A percentile compares a stretch with the other conserved stretches of the same genome.
These are phyloP conservation scores for Calephelis nemesis DNA, from an alignment of 1,140 invertebrate species.

Conservation along the genomic window DNA sequence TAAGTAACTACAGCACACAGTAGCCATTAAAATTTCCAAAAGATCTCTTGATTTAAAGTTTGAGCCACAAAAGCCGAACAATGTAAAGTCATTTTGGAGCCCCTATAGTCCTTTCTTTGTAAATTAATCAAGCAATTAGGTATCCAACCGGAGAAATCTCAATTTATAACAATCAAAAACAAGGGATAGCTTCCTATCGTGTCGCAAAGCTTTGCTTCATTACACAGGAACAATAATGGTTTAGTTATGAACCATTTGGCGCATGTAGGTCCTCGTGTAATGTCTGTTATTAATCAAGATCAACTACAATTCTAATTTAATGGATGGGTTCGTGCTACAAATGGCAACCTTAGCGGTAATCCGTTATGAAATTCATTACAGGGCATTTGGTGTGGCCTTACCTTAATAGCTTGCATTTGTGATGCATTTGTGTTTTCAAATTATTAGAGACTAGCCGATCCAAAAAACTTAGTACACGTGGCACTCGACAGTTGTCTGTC, in stretches of 20 bases:
- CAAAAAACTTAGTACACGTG: no score
- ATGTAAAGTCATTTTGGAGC: slow-evolving; percentile 48
- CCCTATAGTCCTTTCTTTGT: slow-evolving; percentile 47
- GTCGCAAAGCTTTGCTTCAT: slow-evolving; percentile 51
- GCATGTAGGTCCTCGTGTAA: slow-evolving; percentile 55
- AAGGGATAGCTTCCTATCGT: slow-evolving; percentile 42
- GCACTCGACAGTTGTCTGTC: no score
- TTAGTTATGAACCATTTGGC: slow-evolving; percentile 72
- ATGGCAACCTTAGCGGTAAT: slow-evolving; percentile 20
- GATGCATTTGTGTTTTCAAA: no score
- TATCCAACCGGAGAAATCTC: slow-evolving; percentile 62
- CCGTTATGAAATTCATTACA: slow-evolving; percentile 27
- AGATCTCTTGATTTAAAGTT: not conserved
- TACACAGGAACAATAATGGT: slow-evolving; percentile 66
- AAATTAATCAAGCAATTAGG: slow-evolving; percentile 48
- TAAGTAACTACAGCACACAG: no score
- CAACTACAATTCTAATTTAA: slow-evolving; percentile 40
- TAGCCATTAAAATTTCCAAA: no score
- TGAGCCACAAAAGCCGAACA: not conserved
- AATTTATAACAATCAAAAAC: slow-evolving; percentile 69
- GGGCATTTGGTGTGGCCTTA: not conserved
- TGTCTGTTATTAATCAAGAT: slow-evolving; percentile 63
- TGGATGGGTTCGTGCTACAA: slow-evolving; percentile 26
- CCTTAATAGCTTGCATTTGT: not conserved
- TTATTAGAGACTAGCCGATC: no score